A percentile compares a stretch with the other conserved stretches of the same genome.
These are phyloP conservation scores for Chydorus sphaericus DNA, from an alignment of 2,888 invertebrate genomes.

Conservation along the genomic window DNA sequence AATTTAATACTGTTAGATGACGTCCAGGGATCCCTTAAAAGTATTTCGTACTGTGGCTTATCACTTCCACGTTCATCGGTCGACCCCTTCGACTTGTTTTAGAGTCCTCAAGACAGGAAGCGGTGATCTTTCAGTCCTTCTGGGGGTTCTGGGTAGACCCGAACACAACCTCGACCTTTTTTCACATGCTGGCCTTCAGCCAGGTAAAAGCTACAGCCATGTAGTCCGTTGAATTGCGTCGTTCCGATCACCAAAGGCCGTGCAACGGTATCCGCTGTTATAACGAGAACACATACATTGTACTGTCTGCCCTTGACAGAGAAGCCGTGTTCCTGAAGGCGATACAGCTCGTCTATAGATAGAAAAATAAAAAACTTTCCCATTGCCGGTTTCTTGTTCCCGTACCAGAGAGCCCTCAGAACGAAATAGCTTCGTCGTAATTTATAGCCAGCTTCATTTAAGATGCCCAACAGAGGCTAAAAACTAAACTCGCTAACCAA, in stretches of 20 bases:
- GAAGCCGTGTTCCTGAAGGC: background rate
- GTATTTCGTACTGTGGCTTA: too few relatives aligned
- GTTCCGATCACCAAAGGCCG: background rate
- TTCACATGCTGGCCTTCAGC: background rate
- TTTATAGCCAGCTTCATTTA: background rate
- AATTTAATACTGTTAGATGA: too few relatives aligned
- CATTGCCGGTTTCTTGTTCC: background rate
- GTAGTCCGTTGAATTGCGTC: background rate
- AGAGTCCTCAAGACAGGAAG: background rate
- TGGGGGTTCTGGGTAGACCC: background rate
- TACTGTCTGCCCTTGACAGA: background rate
- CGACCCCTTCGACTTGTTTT: too few relatives aligned
- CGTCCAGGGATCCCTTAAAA: too few relatives aligned
- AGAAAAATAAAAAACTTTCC: background rate
- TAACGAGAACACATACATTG: background rate
- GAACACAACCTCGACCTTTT: background rate
- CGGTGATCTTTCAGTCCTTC: background rate
- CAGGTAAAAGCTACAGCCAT: background rate
- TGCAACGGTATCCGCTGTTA: background rate
- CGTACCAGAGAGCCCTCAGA: background rate
- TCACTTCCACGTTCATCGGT: too few relatives aligned
- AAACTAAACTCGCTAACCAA: background rate
- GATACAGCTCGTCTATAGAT: background rate
- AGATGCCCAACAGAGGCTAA: background rate
- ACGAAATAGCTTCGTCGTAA: background rate